phyloP scores from a whole-genome alignment of 2,113 vertebrate genomes.

The Rhinogobius similis region DNA sequence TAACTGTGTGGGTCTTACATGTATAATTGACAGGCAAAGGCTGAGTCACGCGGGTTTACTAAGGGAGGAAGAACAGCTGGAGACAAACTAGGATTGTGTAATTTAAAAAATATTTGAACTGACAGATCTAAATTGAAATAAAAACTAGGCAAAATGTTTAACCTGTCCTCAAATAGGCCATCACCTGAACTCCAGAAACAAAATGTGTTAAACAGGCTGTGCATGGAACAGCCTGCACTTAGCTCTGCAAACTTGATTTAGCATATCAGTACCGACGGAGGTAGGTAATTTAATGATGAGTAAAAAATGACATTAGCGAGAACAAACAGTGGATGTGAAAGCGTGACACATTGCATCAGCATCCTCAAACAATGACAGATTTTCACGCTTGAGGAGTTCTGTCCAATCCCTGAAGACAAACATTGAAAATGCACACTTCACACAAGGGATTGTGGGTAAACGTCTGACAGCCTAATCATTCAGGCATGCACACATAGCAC shows the following conservation, averaged over 20 bases:
- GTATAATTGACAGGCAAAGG: background rate
- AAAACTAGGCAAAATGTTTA: background rate
- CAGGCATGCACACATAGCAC: slow-evolving; percentile 13
- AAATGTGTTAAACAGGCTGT: background rate
- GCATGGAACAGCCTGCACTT: background rate
- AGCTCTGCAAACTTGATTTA: background rate
- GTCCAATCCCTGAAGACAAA: slow-evolving; percentile 8
- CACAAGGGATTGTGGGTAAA: slow-evolving; percentile 7
- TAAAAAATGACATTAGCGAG: background rate
- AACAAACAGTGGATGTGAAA: background rate
- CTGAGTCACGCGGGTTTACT: slow-evolving; percentile 1
- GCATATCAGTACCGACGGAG: background rate
- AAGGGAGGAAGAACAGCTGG: background rate
- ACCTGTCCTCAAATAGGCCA: background rate
- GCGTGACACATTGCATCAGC: slow-evolving; percentile 1
- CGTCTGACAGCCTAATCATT: slow-evolving; percentile 7
- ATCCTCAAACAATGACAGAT: background rate
- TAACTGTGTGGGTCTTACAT: background rate
- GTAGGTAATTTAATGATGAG: background rate
- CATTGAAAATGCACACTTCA: slow-evolving; percentile 7
- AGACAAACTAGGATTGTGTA: background rate
- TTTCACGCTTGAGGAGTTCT: slow-evolving; percentile 6
- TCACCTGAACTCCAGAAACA: background rate
- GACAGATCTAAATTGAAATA: slow-evolving; percentile 1
- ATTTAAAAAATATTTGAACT: slow-evolving; percentile 6